Evolutionary conservation across 2,797 vertebrate species (phyloP).

Genomic region (Microctenopoma lineatum): DNA sequence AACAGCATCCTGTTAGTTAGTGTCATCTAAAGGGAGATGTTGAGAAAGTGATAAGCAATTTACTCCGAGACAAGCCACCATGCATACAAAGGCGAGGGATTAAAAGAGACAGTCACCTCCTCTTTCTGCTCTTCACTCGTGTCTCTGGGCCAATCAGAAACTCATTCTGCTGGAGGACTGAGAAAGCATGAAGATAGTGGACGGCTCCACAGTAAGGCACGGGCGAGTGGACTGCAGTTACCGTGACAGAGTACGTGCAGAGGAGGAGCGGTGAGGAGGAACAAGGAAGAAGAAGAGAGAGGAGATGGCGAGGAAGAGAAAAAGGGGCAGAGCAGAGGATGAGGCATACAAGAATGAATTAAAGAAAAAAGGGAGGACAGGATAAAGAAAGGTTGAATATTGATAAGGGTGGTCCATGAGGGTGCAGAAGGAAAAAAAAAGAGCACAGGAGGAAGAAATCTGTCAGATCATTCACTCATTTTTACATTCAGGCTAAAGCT

Average conservation of each 20-base stretch:
- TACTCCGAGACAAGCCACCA: conserved; percentile 58
- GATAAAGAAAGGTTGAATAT: conserved; percentile 49
- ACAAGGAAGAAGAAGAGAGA: conserved; percentile 9
- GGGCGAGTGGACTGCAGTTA: conserved; percentile 92
- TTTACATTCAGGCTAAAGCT: conserved; percentile 52
- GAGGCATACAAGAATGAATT: conserved; percentile 18
- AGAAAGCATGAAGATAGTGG: conserved; percentile 99
- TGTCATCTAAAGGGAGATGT: conserved; percentile 35
- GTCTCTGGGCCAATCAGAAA: conserved; percentile 89
- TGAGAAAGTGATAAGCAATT: conserved; percentile 38
- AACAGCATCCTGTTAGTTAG: conserved; percentile 36
- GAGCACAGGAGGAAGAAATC: conserved; percentile 80
- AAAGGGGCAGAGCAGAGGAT: conserved; percentile 22
- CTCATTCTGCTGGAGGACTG: conserved; percentile 99
- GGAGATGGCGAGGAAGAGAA: conserved; percentile 23
- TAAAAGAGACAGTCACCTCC: conserved; percentile 85
- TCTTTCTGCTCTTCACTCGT: conserved; percentile 75
- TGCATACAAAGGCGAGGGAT: conserved; percentile 61
- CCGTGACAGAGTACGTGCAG: conserved; percentile 72
- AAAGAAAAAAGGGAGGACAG: conserved; percentile 15
- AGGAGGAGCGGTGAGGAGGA: conserved; percentile 52
- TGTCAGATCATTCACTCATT: conserved; percentile 72
- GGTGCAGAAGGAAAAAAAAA: conserved; percentile 67
- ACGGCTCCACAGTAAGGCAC: conserved; percentile 98
- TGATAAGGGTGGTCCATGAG: conserved; percentile 67